Evolutionary conservation across 2,113 vertebrate genomes (phyloP).

Genomic region (Panthera tigris): DNA sequence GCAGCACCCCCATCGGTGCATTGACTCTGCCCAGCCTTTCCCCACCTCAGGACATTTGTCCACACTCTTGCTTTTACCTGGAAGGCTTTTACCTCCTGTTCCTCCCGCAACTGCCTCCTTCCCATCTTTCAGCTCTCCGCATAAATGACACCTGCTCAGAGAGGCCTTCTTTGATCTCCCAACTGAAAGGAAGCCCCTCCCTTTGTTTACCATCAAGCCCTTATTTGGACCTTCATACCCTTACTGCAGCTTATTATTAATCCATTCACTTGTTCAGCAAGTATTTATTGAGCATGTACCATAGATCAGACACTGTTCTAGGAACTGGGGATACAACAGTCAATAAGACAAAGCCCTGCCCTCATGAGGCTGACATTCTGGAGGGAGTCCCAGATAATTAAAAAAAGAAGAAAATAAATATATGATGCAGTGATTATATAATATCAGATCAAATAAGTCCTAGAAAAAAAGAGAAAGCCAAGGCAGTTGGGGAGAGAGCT

Average conservation of each 20-base stretch:
- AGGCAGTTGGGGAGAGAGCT: neutral
- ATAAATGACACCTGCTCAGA: neutral
- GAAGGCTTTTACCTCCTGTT: neutral
- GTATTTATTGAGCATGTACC: neutral
- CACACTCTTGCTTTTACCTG: neutral
- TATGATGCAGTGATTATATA: neutral
- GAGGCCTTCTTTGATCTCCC: neutral
- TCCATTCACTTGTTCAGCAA: neutral
- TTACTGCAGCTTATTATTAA: neutral
- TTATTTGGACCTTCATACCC: neutral
- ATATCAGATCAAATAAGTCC: neutral
- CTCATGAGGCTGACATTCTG: neutral
- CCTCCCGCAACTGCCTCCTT: neutral
- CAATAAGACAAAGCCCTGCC: neutral
- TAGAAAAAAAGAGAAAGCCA: neutral
- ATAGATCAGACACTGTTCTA: neutral
- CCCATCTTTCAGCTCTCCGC: neutral
- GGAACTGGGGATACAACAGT: neutral
- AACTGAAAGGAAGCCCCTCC: neutral
- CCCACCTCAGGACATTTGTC: neutral
- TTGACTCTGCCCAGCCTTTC: neutral
- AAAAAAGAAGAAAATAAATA: neutral
- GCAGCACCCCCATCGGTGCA: neutral
- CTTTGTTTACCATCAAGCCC: neutral
- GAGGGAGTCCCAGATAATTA: neutral